These are phyloP conservation scores for Nomada lathburiana DNA, from an alignment of 2,888 invertebrate species.

Conservation along the genomic window DNA sequence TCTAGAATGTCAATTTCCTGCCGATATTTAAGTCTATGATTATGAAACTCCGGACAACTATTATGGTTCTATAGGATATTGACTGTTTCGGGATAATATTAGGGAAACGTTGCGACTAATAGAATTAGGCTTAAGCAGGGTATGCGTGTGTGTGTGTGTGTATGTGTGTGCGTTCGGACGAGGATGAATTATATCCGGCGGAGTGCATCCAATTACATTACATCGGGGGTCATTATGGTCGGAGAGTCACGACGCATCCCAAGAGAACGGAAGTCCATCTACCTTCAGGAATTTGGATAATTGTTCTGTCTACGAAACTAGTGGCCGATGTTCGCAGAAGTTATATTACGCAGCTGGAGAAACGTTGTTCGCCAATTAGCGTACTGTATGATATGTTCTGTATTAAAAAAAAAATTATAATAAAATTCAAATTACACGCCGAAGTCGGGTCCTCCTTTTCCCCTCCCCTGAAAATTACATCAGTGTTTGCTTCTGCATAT, in stretches of 20 bases:
- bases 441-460: background rate
- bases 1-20: background rate
- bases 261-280: slow-evolving; percentile 36
- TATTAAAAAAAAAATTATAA: no score
- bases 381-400: no score
- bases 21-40: background rate
- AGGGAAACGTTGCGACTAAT: slow-evolving; percentile 19
- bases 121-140: slow-evolving; percentile 36
- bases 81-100: background rate
- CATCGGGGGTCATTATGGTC: slow-evolving; percentile 34
- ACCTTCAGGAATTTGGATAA: slow-evolving; percentile 47
- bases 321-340: slow-evolving; percentile 19
- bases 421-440: no score
- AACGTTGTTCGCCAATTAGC: background rate
- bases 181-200: slow-evolving; percentile 47
- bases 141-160: background rate
- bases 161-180: slow-evolving; percentile 1
- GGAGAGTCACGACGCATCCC: slow-evolving; percentile 30
- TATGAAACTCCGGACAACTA: background rate
- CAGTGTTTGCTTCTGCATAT: background rate
- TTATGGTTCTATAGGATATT: background rate
- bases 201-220: slow-evolving; percentile 53
- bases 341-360: background rate
- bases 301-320: slow-evolving; percentile 40
- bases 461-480: background rate